These are phyloP conservation scores for Bombus ignitus DNA, from an alignment of 1,140 invertebrate species.

Conservation along the genomic window DNA sequence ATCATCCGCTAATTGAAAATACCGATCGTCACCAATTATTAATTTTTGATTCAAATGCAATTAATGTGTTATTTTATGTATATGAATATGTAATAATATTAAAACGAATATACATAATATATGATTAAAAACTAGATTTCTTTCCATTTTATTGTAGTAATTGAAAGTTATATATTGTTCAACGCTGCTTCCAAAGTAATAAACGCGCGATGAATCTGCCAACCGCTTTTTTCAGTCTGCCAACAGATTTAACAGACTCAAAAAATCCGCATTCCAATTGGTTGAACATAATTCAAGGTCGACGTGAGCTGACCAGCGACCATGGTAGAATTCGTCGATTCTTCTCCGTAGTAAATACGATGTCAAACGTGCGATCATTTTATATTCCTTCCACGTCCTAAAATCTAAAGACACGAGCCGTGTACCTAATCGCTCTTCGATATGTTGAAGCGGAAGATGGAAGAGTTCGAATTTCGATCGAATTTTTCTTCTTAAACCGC, in stretches of 20 bases:
- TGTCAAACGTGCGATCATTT: background rate
- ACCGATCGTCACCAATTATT: no score
- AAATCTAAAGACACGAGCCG: background rate
- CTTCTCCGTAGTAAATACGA: background rate
- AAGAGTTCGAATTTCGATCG: background rate
- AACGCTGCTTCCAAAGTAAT: no score
- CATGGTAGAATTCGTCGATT: background rate
- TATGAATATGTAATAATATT: no score
- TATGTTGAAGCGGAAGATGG: background rate
- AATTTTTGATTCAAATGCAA: no score
- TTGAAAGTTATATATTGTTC: no score
- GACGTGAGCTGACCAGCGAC: background rate
- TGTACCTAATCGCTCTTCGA: constrained; percentile 11
- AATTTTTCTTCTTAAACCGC: background rate
- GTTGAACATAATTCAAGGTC: constrained; percentile 31
- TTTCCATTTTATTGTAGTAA: no score
- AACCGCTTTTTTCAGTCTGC: background rate
- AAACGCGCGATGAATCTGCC: background rate
- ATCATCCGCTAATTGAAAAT: no score
- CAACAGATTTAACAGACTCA: background rate
- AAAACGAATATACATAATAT: no score
- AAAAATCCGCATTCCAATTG: constrained; percentile 29
- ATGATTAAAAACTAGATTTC: no score
- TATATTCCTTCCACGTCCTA: background rate
- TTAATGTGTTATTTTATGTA: no score